Evolutionary conservation across 2,888 invertebrate species (phyloP), one percentile per base, ranked within the genome.

Genomic region (Mesorhabditis belari): DNA sequence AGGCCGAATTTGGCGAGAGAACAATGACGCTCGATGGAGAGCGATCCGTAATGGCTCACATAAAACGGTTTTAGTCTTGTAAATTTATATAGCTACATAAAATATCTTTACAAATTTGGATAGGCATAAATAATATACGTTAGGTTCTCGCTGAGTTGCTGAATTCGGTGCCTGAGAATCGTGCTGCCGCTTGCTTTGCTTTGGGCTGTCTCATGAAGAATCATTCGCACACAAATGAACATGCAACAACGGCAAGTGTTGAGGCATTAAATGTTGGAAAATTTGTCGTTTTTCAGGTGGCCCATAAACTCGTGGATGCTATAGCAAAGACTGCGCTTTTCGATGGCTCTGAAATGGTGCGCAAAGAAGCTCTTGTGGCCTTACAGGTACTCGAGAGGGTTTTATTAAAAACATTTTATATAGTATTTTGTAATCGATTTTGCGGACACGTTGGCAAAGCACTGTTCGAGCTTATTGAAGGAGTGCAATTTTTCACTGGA

Each of bases 1-100:
- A 69, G 95, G 92, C 26, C 86, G 89, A 61, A 85, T 92, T 70
- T 94, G 94, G 94, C 88, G 90, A 76, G 88, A 89, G 80, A 90
- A 88, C 81, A 90, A 91, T 76, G 87, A 88, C 61, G 84, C 77
- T 75, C 72, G 84, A 70, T 95, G 96, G 95, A 91, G 91, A 62
- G 96, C 93, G 21, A 94, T 92, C 24, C 85, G 96, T 12, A 93
- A 94, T 82, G 88, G 89, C 74, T 94, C 95, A n/a, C 93, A 94
- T 82, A 95, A 95, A 82, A 94, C 95, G 83, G 86, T 96, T 12
- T 90, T 9, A 5, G 6, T 26, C 26, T 35, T n/a, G 44, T 17
- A 35, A 9, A 35, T 35, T 35, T 35, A 35, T 35, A 17, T 35
- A 35, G 44, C n/a, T 35, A 35, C n/a, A 17, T 35, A n/a, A 9